These are phyloP conservation scores for Dendrolimus pini DNA, from an alignment of 2,888 invertebrate genomes.

Conservation along the genomic window DNA sequence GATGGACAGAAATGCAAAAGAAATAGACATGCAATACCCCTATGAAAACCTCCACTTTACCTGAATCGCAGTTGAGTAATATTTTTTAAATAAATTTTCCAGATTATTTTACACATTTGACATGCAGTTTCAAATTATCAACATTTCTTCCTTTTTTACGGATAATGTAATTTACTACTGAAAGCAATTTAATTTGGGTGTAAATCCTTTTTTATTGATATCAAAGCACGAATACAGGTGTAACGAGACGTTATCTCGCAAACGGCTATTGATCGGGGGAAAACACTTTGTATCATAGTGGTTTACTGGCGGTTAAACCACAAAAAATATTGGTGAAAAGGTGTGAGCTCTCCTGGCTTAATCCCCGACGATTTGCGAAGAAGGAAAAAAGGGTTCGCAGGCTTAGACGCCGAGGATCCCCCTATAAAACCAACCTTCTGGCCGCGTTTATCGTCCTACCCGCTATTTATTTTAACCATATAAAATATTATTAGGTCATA, in stretches of 20 bases:
- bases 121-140: neutral
- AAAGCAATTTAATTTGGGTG: slow-evolving; percentile 31
- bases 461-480: slow-evolving; percentile 55
- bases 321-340: slow-evolving; percentile 66
- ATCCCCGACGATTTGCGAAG: slow-evolving; percentile 71
- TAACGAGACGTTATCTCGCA: slow-evolving; percentile 38
- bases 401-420: slow-evolving; percentile 50
- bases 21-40: no score
- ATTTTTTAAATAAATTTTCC: no score
- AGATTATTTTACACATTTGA: no score
- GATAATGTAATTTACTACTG: slow-evolving; percentile 30
- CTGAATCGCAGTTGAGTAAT: no score
- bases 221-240: slow-evolving; percentile 37
- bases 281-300: slow-evolving; percentile 57
- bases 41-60: no score
- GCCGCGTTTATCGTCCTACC: slow-evolving; percentile 49
- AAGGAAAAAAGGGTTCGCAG: slow-evolving; percentile 66
- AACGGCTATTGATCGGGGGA: slow-evolving; percentile 45
- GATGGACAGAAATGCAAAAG: no score
- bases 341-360: slow-evolving; percentile 63
- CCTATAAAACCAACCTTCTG: slow-evolving; percentile 42
- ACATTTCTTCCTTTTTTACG: slow-evolving; percentile 22
- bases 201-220: slow-evolving; percentile 26
- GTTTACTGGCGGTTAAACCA: slow-evolving; percentile 54
- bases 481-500: slow-evolving; percentile 17